Conservation (phyloP, 2,797 vertebrate species). For the Eutrigla gurnardus region DNA sequence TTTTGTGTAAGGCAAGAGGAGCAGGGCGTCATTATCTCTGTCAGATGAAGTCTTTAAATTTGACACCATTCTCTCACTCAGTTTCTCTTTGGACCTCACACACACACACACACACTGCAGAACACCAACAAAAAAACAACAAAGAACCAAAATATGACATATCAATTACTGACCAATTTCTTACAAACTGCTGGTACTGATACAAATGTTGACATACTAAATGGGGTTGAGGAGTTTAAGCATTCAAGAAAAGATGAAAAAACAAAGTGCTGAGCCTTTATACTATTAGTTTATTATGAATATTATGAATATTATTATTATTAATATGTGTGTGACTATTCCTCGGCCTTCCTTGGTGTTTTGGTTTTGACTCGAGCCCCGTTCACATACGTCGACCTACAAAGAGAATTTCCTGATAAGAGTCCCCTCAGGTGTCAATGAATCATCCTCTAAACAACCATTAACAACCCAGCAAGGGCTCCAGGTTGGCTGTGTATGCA, state of each 20-base stretch:
- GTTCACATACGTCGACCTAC: no score
- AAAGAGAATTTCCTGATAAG: constrained; percentile 29
- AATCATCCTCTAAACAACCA: constrained; percentile 68
- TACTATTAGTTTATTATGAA: no score
- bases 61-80: constrained; percentile 78
- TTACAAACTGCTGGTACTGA: no score
- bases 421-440: constrained; percentile 66
- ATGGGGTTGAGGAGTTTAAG: no score
- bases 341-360: no score
- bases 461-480: constrained; percentile 64
- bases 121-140: constrained; percentile 42
- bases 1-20: background rate
- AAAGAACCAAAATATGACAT: constrained; percentile 2
- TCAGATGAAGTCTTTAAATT: constrained; percentile 63
- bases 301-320: no score
- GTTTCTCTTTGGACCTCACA: constrained; percentile 55
- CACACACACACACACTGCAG: background rate
- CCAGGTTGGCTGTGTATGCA: constrained; percentile 36
- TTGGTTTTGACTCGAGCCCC: no score
- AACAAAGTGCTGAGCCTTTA: no score
- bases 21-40: constrained; percentile 35
- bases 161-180: no score
- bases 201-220: no score
- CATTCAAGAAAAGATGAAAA: no score
- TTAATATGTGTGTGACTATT: no score